These are phyloP conservation scores for Poeciliopsis turrubarensis DNA, from an alignment of 2,113 vertebrate genomes.

Conservation along the genomic window DNA sequence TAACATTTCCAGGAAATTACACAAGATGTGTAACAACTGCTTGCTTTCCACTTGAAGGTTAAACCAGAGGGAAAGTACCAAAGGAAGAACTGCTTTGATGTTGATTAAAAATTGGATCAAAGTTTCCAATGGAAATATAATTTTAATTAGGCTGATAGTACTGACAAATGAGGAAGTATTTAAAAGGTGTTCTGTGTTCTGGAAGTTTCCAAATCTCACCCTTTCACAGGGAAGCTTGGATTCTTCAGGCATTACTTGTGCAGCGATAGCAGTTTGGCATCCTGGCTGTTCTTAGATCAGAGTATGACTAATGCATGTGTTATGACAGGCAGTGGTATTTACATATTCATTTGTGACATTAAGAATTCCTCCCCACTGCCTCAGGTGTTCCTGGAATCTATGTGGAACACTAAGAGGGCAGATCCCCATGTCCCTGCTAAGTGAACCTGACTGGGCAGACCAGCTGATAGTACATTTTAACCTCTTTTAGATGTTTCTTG, in stretches of 20 bases:
- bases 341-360: conserved; percentile 77
- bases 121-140: neutral
- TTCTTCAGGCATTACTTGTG: conserved; percentile 39
- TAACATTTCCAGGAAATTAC: neutral
- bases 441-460: conserved; percentile 56
- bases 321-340: conserved; percentile 75
- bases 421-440: conserved; percentile 48
- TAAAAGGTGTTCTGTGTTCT: conserved; percentile 1
- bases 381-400: conserved; percentile 53
- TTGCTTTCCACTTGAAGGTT: neutral
- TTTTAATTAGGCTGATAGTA: neutral
- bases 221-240: conserved; percentile 5
- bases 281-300: conserved; percentile 49
- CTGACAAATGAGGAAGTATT: neutral
- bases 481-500: conserved; percentile 60
- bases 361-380: conserved; percentile 62
- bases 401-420: conserved; percentile 32
- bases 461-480: conserved; percentile 49
- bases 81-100: conserved; percentile 25
- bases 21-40: neutral
- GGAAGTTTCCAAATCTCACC: conserved; percentile 31
- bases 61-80: neutral
- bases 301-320: conserved; percentile 65
- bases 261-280: conserved; percentile 42
- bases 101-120: neutral